Evolutionary conservation across 2,888 invertebrate genomes (phyloP), one percentile per base, ranked within the genome.

Genomic region (Chalcosyrphus nemorum): DNA sequence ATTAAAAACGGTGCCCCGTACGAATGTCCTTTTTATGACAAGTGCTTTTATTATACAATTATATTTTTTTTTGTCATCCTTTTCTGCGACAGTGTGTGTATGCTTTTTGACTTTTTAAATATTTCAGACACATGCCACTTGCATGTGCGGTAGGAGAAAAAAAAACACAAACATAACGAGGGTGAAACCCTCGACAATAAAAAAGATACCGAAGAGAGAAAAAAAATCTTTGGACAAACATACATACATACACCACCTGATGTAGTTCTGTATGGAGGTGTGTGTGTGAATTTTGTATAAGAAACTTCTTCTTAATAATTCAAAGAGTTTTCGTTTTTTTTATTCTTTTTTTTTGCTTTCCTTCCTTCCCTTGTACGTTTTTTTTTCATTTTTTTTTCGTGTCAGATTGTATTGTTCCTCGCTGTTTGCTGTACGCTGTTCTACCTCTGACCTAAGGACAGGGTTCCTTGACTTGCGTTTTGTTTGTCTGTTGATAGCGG

Each of bases 381-480:
- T 71, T 21, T 29, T 56, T 56, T 54, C 35, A 7, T 11, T 29
- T 38, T 24, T 47, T 29, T 41, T 29, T 43, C 15, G 32, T 52
- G 41, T 50, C 29, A 76, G 59, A 32, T 59, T 29, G 29, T 50
- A 43, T 59, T 68, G 50, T 59, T 59, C 41, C 35, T 29, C 21
- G 56, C 29, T 45, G 45, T 56, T 50, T n/a, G n/a, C n/a, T 59
- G 50, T 43, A 38, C 21, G 56, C 29, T 45, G 45, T 56, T 50
- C 35, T 19, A 50, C 19, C 52, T 76, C 66, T 76, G 66, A 59
- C 66, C 66, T 66, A 52, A 68, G 66, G 76, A 68, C 43, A 45
- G 66, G 66, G 76, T 76, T 76, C 66, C 76, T 66, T 76, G 76
- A 59, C 76, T 76, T 68, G 66, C 50, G 57, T 57, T 41, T 66